Base-by-base conservation (phyloP, 2,797 vertebrate species). In the Ibycter americanus region DNA sequence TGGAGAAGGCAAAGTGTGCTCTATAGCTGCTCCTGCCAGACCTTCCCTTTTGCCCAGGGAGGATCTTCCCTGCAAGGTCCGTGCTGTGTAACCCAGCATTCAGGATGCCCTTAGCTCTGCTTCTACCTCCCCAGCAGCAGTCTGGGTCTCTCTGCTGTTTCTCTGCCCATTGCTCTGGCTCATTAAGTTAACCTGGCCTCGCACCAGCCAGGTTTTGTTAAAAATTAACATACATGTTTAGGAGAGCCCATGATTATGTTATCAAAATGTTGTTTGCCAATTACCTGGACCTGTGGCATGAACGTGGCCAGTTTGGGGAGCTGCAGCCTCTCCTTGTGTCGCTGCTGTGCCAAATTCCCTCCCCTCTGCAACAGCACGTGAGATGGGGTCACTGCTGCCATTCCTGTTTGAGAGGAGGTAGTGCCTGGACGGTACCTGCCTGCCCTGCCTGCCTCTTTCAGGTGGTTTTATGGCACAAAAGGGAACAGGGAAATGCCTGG, bases 341-440 rank as follows among this genome's bases (percentile, higher is more conserved):
- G 1, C 47, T 67, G n/a, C 36, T 71, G 40, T 67, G 65, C 32
- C 22, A 40, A n/a, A 83, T 70, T 80, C 34, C 46, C 16, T 72
- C 76, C 38, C 51, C 15, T 67, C 40, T 6, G 0, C 3, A 6
- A 65, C 10, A 78, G 68, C 34, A 67, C 0, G 0, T 32, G 55
- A 90, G 63, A 62, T 4, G 12, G 49, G 83, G 17, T 78, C 40
- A 26, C 44, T 90, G 77, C 72, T 86, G 72, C 31, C 6, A 2
- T 55, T 36, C 40, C 18, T 0, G 0, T 62, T 62, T 9, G 23
- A 78, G 82, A 66, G 38, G 23, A 88, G 56, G 65, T 31, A 63
- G 56, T 0, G 2, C 44, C 61, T 83, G 78, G 62, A 82, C 2
- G 0, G 31, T 29, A 26, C 46, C 46, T 84, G 52, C n/a, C 23